Evolutionary conservation across 1,140 invertebrate species (phyloP), one percentile per base, ranked within the genome.

Genomic region (Ceratosolen solmsi): DNA sequence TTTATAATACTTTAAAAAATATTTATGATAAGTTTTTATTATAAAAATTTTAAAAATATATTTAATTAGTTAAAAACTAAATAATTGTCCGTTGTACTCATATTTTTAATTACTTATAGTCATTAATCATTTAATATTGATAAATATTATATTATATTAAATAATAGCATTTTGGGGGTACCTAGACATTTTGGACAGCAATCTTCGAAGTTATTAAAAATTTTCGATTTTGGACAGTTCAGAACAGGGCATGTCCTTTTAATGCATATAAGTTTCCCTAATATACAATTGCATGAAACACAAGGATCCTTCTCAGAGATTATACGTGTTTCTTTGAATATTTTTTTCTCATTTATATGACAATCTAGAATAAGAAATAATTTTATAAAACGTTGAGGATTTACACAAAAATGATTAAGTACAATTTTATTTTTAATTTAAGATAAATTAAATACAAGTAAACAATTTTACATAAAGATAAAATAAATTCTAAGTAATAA

Each of bases 171-270:
- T 22, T n/a, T 17, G 2, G 88, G 92, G 68, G 93, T 92, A 92
- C 95, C 95, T 83, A 92, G 93, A 87, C 97, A 98, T 72, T 92
- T 90, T 0, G 97, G 96, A 89, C 97, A 98, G 88, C 97, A 98
- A 85, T 96, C 94, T 5, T 95, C 95, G 7, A 94, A 92, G 33
- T 92, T 92, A 36, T 93, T 93, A 30, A 93, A 90, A 84, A 96
- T 95, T 78, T 94, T 94, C 11, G 92, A 91, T 72, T 91, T 84
- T 30, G 95, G 93, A 89, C 97, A 98, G 25, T 95, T 94, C 9
- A 98, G 91, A 8, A 96, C 95, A 4, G 96, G 96, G 88, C 97
- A 98, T 1, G 96, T 95, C 76, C 95, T 94, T 87, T 97, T 97
- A 4, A 93, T 92, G 89, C 97, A 98, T 3, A 94, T 94, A 86